Percentiles rank a stretch among this genome's conserved stretches.
These are phyloP conservation scores for Dufourea novaeangliae DNA, from an alignment of 1,140 invertebrate genomes.

Conservation along the genomic window DNA sequence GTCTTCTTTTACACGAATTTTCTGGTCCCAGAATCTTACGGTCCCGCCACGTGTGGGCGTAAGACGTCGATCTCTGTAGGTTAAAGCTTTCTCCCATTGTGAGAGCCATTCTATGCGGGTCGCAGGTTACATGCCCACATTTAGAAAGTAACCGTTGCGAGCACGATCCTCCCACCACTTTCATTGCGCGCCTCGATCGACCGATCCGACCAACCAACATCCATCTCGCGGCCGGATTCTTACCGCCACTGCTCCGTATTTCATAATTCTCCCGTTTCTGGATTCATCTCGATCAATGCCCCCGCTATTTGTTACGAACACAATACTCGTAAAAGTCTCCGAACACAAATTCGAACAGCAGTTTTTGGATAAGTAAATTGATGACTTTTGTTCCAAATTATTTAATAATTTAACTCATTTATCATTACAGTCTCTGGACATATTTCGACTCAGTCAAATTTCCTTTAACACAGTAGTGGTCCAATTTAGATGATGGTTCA, in stretches of 20 bases:
- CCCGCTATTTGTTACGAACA: too few species aligned
- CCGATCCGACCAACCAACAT: background rate
- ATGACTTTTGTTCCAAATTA: too few species aligned
- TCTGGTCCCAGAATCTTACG: conserved; percentile 41
- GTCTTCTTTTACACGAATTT: background rate
- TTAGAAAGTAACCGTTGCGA: conserved; percentile 75
- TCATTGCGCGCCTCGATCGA: conserved; percentile 10
- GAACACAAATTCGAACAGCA: too few species aligned
- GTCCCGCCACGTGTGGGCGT: conserved; percentile 57
- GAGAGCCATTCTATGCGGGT: conserved; percentile 73
- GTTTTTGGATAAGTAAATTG: too few species aligned
- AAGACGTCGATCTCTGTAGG: conserved; percentile 62
- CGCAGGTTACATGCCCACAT: conserved; percentile 74
- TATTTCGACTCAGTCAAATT: too few species aligned
- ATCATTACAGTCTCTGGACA: too few species aligned
- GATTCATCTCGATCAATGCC: too few species aligned
- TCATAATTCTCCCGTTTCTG: conserved; percentile 9
- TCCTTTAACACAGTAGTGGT: too few species aligned
- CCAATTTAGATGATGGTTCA: too few species aligned
- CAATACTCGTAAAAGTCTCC: too few species aligned
- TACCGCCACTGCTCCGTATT: conserved; percentile 19
- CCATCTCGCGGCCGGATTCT: conserved; percentile 20
- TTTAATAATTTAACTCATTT: too few species aligned
- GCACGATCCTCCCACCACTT: conserved; percentile 30
- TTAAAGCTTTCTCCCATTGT: conserved; percentile 72